Evolutionary conservation across 2,797 vertebrate species (phyloP).

Genomic region (Lagocephalus sceleratus): DNA sequence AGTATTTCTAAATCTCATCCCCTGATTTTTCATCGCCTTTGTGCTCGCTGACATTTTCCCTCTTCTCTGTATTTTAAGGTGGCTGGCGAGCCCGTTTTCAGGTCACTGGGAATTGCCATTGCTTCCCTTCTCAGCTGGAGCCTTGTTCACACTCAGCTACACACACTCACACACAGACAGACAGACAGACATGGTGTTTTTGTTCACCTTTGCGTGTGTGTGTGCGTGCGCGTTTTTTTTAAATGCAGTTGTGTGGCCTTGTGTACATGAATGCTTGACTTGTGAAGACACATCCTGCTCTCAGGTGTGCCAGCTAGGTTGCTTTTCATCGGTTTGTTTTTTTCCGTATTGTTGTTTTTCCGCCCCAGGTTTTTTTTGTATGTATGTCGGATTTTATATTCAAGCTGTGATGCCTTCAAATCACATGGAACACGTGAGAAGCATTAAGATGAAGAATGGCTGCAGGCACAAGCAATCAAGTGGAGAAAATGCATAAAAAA

Average conservation of each 20-base stretch:
- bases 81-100: constrained; percentile 59
- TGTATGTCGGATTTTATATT: no score
- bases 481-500: no score
- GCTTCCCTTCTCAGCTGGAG: constrained; percentile 64
- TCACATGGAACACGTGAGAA: no score
- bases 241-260: constrained; percentile 39
- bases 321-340: constrained; percentile 33
- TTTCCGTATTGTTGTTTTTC: constrained; percentile 38
- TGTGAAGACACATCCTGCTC: constrained; percentile 25
- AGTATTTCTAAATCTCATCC: constrained; percentile 36
- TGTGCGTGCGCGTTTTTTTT: constrained; percentile 18
- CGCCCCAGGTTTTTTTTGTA: constrained; percentile 38
- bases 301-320: constrained; percentile 28
- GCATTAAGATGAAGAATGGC: no score
- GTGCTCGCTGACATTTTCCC: constrained; percentile 61
- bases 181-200: constrained; percentile 16
- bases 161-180: constrained; percentile 23
- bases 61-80: constrained; percentile 46
- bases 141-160: constrained; percentile 52
- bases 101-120: constrained; percentile 69
- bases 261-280: constrained; percentile 14
- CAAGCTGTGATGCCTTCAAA: no score
- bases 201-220: background rate
- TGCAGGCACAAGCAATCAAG: no score
- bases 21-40: constrained; percentile 28